Conservation (phyloP, 2,113 vertebrate species). For the Peromyscus maniculatus region DNA sequence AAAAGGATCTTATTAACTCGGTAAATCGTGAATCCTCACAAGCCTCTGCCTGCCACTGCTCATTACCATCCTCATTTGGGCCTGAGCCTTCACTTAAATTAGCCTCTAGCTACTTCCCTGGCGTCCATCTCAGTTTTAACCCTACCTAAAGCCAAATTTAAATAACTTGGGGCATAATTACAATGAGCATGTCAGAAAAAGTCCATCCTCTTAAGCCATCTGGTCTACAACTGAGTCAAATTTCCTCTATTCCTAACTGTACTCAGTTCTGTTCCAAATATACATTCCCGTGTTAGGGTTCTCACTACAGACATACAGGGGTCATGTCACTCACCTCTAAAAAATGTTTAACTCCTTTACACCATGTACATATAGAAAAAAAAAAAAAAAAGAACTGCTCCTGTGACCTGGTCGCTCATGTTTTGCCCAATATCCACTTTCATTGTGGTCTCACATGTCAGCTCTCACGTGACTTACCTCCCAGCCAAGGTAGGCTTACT, state of each 20-base stretch:
- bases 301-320: neutral
- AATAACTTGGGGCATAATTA: neutral
- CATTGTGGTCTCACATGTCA: neutral
- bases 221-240: neutral
- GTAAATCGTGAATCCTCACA: neutral
- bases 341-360: neutral
- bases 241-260: too few species aligned
- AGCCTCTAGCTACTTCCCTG: neutral
- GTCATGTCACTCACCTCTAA: neutral
- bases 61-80: neutral
- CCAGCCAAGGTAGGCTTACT: neutral
- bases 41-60: neutral
- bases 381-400: neutral
- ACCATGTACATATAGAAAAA: neutral
- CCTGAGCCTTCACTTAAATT: slow-evolving; percentile 6
- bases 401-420: neutral
- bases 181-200: neutral
- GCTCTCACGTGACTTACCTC: neutral
- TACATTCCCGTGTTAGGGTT: neutral
- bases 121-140: neutral
- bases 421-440: neutral
- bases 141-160: neutral
- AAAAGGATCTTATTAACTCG: neutral
- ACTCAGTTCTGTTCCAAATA: neutral
- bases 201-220: neutral